phyloP scores from a whole-genome alignment of 2,797 vertebrate species.

The Pantherophis vulpinus region DNA sequence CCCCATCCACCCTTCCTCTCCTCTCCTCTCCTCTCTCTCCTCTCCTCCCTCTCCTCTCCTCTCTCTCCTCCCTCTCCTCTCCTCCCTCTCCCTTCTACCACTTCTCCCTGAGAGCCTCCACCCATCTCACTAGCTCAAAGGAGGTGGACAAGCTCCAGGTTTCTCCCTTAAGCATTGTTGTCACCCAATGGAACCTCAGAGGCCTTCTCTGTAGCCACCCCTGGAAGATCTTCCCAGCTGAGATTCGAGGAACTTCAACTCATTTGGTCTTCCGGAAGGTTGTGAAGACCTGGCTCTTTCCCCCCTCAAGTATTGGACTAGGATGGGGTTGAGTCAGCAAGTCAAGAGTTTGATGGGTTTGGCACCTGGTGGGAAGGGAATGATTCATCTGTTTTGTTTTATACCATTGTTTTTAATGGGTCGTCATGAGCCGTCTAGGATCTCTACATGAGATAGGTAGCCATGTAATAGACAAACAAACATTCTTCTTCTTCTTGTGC shows the following conservation, averaged over 20 bases:
- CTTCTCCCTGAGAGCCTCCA: neutral
- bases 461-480: neutral
- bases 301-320: neutral
- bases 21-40: too few relatives aligned
- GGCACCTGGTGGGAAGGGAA: neutral
- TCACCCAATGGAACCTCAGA: neutral
- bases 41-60: neutral
- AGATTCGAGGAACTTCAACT: neutral
- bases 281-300: neutral
- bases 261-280: neutral
- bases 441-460: neutral
- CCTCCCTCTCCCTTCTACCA: neutral
- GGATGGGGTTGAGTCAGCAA: neutral
- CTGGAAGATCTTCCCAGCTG: neutral
- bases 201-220: neutral
- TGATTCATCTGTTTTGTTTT: neutral
- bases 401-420: neutral
- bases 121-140: neutral
- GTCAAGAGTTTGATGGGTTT: neutral
- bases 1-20: too few relatives aligned
- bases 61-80: neutral
- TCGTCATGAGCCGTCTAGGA: neutral
- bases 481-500: too few relatives aligned
- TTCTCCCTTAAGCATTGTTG: neutral
- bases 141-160: neutral